Evolutionary conservation across 2,888 invertebrate genomes (phyloP).

Genomic region (Diploptera punctata): DNA sequence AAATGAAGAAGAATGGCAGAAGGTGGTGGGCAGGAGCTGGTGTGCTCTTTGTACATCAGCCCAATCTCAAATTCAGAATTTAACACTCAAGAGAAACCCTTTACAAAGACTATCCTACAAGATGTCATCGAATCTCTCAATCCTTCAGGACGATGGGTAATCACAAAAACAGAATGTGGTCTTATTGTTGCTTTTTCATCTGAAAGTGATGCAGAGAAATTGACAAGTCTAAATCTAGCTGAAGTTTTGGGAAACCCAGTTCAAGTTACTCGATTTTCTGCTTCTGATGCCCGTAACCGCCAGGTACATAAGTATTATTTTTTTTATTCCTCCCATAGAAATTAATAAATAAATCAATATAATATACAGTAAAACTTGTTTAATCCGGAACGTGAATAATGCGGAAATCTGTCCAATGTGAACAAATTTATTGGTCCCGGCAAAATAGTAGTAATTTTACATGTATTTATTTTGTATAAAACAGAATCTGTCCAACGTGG

Average conservation of each 20-base stretch:
- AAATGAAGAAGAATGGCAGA: constrained; percentile 25
- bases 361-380: too few species aligned
- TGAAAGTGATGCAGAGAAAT: constrained; percentile 55
- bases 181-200: constrained; percentile 54
- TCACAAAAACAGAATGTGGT: constrained; percentile 54
- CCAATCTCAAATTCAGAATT: constrained; percentile 5
- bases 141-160: constrained; percentile 39
- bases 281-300: constrained; percentile 53
- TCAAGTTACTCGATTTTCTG: constrained; percentile 54
- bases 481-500: too few species aligned
- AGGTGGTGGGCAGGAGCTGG: constrained; percentile 41
- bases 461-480: too few species aligned
- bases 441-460: too few species aligned
- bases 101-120: neutral
- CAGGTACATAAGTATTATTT: constrained; percentile 40
- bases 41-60: constrained; percentile 41
- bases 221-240: constrained; percentile 54
- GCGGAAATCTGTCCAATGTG: too few species aligned
- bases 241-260: constrained; percentile 55
- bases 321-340: neutral
- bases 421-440: too few species aligned
- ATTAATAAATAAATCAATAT: too few species aligned
- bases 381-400: too few species aligned
- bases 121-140: constrained; percentile 10
- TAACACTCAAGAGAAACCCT: neutral